Conservation (phyloP, 2,888 invertebrate genomes). For the Hipparchia semele region DNA sequence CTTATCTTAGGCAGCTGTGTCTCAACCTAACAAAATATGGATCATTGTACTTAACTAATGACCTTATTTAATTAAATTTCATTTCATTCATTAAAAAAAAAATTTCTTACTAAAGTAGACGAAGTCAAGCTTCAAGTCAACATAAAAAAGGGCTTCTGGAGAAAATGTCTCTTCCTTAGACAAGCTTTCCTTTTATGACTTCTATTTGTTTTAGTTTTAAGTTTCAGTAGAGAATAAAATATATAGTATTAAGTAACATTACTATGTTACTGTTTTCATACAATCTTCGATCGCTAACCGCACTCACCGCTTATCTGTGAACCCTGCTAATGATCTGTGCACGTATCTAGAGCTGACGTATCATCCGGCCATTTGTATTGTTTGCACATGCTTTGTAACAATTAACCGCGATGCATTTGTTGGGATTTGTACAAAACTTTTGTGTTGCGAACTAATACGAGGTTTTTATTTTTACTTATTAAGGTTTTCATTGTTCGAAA, state of each 20-base stretch:
- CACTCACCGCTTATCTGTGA: slow-evolving; percentile 25
- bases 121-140: too few species aligned
- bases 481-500: neutral
- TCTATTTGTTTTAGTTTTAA: too few species aligned
- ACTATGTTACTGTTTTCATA: neutral
- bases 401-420: slow-evolving; percentile 11
- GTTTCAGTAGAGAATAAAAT: neutral
- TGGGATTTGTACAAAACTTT: neutral
- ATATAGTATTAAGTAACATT: neutral
- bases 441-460: neutral
- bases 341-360: slow-evolving; percentile 7
- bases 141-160: too few species aligned
- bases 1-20: too few species aligned
- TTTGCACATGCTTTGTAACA: slow-evolving; percentile 5
- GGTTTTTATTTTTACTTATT: too few species aligned
- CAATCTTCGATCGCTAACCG: slow-evolving; percentile 15
- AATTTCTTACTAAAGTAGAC: too few species aligned
- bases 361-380: slow-evolving; percentile 9
- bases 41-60: too few species aligned
- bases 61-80: too few species aligned
- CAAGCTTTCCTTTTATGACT: too few species aligned
- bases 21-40: too few species aligned
- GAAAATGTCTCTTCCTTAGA: too few species aligned
- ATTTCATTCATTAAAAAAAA: too few species aligned
- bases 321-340: slow-evolving; percentile 19